A percentile compares a stretch with the other conserved stretches of the same genome.
These are phyloP conservation scores for Drosophila paracracens DNA, from an alignment of 2,888 invertebrate genomes.

Conservation along the genomic window DNA sequence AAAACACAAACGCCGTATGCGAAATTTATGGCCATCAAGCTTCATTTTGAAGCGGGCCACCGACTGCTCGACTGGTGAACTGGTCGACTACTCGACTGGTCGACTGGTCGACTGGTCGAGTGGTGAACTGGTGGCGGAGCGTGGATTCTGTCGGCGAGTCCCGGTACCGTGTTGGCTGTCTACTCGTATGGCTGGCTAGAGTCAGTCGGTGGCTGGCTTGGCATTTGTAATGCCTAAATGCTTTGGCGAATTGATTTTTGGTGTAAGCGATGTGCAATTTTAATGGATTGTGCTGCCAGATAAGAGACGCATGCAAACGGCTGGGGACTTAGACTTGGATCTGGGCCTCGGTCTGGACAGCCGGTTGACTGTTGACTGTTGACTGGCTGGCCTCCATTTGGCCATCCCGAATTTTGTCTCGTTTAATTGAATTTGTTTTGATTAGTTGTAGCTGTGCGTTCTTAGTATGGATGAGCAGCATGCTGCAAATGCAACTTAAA, in stretches of 20 bases:
- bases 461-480: constrained; percentile 21
- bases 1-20: constrained; percentile 59
- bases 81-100: constrained; percentile 14
- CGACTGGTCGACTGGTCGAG: constrained; percentile 14
- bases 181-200: constrained; percentile 19
- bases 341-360: constrained; percentile 3
- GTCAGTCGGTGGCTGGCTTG: constrained; percentile 68
- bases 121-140: constrained; percentile 26
- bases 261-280: constrained; percentile 85
- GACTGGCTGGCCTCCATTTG: constrained; percentile 8
- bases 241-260: constrained; percentile 85
- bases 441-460: constrained; percentile 67
- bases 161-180: constrained; percentile 8
- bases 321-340: constrained; percentile 19
- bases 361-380: background rate
- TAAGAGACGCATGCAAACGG: constrained; percentile 70
- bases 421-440: constrained; percentile 82
- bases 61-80: constrained; percentile 22
- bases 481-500: constrained; percentile 67
- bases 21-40: constrained; percentile 84
- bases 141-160: constrained; percentile 36
- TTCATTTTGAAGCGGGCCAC: constrained; percentile 81
- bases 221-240: constrained; percentile 84
- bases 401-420: constrained; percentile 59
- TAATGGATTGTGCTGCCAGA: constrained; percentile 85